These are phyloP conservation scores for Calypte anna DNA, from an alignment of 2,113 vertebrate genomes.

Conservation along the genomic window DNA sequence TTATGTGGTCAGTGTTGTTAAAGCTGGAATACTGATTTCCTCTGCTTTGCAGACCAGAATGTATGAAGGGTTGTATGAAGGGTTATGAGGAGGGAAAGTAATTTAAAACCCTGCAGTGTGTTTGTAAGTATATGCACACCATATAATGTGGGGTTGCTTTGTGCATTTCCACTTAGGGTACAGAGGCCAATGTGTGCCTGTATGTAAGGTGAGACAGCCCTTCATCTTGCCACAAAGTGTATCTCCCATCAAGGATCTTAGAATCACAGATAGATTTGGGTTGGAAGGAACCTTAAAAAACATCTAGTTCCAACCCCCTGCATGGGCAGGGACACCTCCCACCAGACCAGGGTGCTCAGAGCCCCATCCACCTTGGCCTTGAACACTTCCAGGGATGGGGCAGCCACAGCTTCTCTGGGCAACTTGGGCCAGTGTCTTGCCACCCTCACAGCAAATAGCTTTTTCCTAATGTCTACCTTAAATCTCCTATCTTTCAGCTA, in stretches of 20 bases:
- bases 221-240: neutral
- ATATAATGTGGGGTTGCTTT: neutral
- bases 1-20: neutral
- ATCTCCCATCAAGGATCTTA: neutral
- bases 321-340: no score
- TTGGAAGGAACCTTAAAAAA: no score
- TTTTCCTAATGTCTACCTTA: no score
- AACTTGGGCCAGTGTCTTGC: no score
- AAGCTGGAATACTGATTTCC: neutral
- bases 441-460: no score
- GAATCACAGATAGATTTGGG: no score
- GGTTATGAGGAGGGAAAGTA: neutral
- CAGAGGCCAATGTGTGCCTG: neutral
- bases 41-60: neutral
- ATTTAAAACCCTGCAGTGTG: neutral
- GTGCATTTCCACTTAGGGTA: accelerated
- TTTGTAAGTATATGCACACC: accelerated
- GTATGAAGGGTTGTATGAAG: accelerated
- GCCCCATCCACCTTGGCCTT: no score
- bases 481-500: no score
- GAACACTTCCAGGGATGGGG: no score
- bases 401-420: no score
- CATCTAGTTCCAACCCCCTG: no score
- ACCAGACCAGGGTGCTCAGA: no score
- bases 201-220: neutral